A percentile compares a stretch with the other conserved stretches of the same genome.
phyloP scores from a whole-genome alignment of 2,888 invertebrate species.

The Rhingia rostrata region DNA sequence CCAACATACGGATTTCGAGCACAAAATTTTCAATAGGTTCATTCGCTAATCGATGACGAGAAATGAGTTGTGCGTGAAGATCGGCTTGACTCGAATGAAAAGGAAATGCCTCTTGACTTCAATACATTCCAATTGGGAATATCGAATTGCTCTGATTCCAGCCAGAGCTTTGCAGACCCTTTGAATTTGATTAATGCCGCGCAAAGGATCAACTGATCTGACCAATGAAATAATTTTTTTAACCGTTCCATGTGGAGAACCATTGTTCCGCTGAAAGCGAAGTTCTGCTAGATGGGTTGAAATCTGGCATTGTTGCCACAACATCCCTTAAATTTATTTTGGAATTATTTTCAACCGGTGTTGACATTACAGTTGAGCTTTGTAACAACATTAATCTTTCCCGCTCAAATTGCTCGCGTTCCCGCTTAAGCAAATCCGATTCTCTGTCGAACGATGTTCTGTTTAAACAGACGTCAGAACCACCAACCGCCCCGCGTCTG shows the following conservation, averaged over 20 bases:
- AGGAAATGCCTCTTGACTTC: too few species aligned
- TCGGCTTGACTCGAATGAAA: too few species aligned
- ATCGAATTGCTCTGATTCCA: slow-evolving; percentile 1
- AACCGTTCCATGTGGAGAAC: background rate
- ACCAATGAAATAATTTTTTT: background rate
- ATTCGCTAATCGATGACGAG: background rate
- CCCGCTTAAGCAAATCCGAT: too few species aligned
- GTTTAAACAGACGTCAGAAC: too few species aligned
- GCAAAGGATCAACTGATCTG: background rate
- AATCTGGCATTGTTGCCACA: background rate
- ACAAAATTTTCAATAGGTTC: background rate
- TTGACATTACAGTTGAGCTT: background rate
- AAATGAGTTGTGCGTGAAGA: too few species aligned
- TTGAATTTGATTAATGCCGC: background rate
- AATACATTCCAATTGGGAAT: background rate
- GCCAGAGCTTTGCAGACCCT: background rate
- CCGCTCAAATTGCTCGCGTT: too few species aligned
- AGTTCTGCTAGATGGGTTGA: background rate
- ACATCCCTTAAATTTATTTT: background rate
- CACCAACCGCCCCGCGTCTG: too few species aligned
- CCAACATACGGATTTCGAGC: background rate
- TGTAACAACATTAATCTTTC: background rate
- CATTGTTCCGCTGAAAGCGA: background rate
- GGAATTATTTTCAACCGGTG: too few species aligned
- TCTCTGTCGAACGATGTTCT: too few species aligned